Evolutionary conservation across 2,113 vertebrate species (phyloP).

Genomic region (Sturnira hondurensis): DNA sequence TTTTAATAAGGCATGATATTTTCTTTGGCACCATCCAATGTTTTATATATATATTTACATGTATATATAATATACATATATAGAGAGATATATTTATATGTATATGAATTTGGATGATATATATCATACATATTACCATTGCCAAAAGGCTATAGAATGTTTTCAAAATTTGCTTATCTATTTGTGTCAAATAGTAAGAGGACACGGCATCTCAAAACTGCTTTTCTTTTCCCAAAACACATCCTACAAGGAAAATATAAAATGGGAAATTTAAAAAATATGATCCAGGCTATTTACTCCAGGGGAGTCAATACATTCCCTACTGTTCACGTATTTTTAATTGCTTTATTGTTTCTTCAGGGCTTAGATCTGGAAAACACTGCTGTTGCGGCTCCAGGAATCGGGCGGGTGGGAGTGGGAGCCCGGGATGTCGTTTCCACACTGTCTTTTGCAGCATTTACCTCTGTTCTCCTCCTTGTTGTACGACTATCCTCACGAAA

Average conservation of each 20-base stretch:
- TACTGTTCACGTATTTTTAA: background rate
- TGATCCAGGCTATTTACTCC: background rate
- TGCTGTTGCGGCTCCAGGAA: background rate
- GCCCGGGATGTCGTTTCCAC: background rate
- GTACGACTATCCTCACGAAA: background rate
- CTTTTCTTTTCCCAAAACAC: background rate
- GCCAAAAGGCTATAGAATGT: background rate
- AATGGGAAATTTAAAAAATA: background rate
- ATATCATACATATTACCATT: background rate
- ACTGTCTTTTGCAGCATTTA: background rate
- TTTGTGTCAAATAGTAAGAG: background rate
- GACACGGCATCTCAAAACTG: background rate
- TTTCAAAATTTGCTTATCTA: background rate
- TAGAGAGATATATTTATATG: too few relatives aligned
- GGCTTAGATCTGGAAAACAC: background rate
- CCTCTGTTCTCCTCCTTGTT: background rate
- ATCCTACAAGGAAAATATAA: background rate
- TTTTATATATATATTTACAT: too few relatives aligned
- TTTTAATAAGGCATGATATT: background rate
- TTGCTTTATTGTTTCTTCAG: background rate
- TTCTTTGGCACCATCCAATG: background rate
- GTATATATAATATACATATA: background rate
- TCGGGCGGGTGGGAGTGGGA: background rate
- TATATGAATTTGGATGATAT: too few relatives aligned
- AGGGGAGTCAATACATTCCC: background rate